Base-by-base conservation (phyloP, 2,113 vertebrate species). In the Pteronura brasiliensis region DNA sequence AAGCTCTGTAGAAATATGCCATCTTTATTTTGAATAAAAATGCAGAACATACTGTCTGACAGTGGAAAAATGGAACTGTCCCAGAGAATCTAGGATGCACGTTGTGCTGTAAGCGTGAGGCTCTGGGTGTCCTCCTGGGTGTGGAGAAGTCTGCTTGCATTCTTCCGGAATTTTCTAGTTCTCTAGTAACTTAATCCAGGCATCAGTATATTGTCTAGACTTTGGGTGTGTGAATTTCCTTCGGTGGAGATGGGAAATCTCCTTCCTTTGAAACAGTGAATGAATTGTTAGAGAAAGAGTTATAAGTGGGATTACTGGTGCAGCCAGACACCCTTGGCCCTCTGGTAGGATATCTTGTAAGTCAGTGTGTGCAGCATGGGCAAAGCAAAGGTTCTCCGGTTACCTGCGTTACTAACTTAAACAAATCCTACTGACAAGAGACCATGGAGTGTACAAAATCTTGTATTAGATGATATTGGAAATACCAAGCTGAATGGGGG, bases 1-100 rank as follows among this genome's bases (percentile, higher is more conserved):
- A 82, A 92, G 57, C 21, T 88, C 86, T 86, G 20, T 59, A 88
- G 63, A 91, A 88, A 69, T n/a, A 42, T 7, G 25, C 9, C n/a
- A 42, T 85, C 36, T 23, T 85, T 72, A 92, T 90, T 96, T 91
- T 93, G 59, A 94, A 67, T 93, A 96, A 47, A 84, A 93, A 36
- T 90, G 77, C 23, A 81, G 76, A 95, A 71, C 2, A 18, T 25
- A 20, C 21, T 79, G 44, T 85, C 80, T 94, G 77, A 67, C 44
- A 74, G 49, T 55, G 10, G 23, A 23, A 94, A 96, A 81, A 69
- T 77, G 85, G 34, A 94, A 25, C 44, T 36, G 23, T 88, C 77
- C 79, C 80, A 74, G 42, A 36, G 44, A 71, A 42, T n/a, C 11
- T 69, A 47, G 77, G 83, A 63, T 55, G 5, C 42, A 13, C 31